Percentiles rank a stretch among this genome's conserved stretches.
Conservation (phyloP, 2,797 vertebrate genomes). For the Syncerus caffer region DNA sequence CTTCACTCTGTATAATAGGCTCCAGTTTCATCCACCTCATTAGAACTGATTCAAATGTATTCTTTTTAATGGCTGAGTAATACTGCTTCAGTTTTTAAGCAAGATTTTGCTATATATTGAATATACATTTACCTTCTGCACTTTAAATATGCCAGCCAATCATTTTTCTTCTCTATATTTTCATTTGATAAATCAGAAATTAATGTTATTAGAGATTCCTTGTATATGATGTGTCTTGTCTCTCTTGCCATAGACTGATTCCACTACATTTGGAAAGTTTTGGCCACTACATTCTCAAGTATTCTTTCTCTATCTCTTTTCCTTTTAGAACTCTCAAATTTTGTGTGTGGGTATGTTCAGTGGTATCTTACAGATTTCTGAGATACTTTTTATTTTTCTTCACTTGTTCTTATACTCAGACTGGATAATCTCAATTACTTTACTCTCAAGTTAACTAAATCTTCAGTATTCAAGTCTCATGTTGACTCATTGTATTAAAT, state of each 20-base stretch:
- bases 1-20: no score
- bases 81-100: background rate
- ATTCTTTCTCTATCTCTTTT: background rate
- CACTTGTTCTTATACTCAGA: background rate
- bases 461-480: background rate
- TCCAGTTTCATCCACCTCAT: no score
- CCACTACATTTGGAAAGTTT: background rate
- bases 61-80: no score
- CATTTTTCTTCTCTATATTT: background rate
- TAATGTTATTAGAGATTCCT: background rate
- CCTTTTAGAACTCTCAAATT: background rate
- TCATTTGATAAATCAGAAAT: background rate
- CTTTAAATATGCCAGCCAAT: background rate
- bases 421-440: background rate
- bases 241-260: background rate
- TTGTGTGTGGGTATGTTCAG: background rate
- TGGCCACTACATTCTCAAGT: background rate
- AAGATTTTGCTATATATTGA: background rate
- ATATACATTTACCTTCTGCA: background rate
- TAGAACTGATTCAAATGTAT: no score
- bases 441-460: background rate
- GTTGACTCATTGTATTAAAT: background rate
- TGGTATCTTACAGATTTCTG: background rate
- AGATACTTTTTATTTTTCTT: background rate
- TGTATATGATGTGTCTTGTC: background rate